Evolutionary conservation across 1,140 invertebrate genomes (phyloP).

Genomic region (Battus philenor): DNA sequence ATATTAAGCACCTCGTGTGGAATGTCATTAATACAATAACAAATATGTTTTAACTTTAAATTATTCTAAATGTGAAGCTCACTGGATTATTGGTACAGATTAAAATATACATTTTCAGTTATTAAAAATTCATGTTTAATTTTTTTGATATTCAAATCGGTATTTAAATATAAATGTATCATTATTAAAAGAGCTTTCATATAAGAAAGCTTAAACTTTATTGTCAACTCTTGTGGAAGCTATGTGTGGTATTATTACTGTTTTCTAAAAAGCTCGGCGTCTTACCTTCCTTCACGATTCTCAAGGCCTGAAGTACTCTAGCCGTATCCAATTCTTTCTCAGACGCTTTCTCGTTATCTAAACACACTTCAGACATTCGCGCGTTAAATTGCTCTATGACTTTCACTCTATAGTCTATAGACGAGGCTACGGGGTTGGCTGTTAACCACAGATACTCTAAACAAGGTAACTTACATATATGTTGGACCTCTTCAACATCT

Average conservation of each 20-base stretch:
- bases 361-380: constrained; percentile 84
- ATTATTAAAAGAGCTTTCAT: neutral
- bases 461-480: constrained; percentile 88
- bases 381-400: constrained; percentile 89
- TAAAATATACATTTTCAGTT: neutral
- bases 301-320: constrained; percentile 89
- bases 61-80: constrained; percentile 2
- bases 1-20: constrained; percentile 2
- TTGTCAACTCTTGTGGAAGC: constrained; percentile 60
- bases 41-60: neutral
- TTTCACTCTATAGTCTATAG: constrained; percentile 93
- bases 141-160: too few relatives aligned
- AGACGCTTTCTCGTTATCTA: constrained; percentile 91
- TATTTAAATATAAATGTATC: too few relatives aligned
- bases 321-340: constrained; percentile 94
- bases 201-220: constrained; percentile 13
- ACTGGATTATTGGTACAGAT: neutral
- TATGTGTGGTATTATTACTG: constrained; percentile 55
- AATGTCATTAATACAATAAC: constrained; percentile 4
- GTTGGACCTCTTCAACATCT: constrained; percentile 87
- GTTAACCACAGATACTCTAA: constrained; percentile 90
- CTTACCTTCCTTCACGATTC: constrained; percentile 76
- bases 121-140: neutral
- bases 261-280: constrained; percentile 64
- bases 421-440: constrained; percentile 91